Evolutionary conservation across 2,888 invertebrate species (phyloP).

Genomic region (Phytoseiulus persimilis): DNA sequence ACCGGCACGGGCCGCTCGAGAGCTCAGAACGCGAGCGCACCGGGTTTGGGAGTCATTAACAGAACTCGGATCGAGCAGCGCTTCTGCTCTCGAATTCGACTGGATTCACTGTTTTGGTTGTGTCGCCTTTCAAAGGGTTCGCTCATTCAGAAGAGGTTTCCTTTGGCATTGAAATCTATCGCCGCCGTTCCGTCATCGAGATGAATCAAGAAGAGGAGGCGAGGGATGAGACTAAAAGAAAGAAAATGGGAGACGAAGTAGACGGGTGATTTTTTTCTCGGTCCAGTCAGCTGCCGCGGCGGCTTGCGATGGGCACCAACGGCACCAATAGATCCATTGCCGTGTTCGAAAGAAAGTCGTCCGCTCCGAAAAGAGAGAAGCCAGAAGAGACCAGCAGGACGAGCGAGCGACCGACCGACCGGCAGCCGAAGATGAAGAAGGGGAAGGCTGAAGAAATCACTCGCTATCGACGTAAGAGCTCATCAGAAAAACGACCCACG

Average conservation of each 20-base stretch:
- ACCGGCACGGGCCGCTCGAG: no score
- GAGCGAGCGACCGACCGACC: neutral
- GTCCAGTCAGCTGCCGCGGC: neutral
- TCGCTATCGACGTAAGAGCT: neutral
- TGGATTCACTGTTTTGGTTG: neutral
- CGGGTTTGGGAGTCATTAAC: no score
- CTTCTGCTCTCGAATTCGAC: neutral
- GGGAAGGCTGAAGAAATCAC: neutral
- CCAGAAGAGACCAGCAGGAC: neutral
- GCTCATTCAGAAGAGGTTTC: neutral
- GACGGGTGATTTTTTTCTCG: neutral
- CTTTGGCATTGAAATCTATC: neutral
- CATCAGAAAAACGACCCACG: conserved; percentile 5
- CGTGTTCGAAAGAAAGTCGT: neutral
- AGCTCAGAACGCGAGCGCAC: no score
- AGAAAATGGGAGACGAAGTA: neutral
- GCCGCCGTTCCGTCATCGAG: neutral
- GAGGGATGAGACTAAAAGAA: neutral
- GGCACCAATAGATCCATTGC: neutral
- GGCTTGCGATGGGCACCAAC: no score
- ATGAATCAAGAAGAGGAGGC: neutral
- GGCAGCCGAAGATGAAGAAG: neutral
- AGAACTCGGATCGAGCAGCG: neutral
- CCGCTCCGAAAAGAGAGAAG: neutral
- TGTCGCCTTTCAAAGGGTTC: neutral